Conservation (phyloP, 1,140 invertebrate species). For the Radopholus similis region DNA sequence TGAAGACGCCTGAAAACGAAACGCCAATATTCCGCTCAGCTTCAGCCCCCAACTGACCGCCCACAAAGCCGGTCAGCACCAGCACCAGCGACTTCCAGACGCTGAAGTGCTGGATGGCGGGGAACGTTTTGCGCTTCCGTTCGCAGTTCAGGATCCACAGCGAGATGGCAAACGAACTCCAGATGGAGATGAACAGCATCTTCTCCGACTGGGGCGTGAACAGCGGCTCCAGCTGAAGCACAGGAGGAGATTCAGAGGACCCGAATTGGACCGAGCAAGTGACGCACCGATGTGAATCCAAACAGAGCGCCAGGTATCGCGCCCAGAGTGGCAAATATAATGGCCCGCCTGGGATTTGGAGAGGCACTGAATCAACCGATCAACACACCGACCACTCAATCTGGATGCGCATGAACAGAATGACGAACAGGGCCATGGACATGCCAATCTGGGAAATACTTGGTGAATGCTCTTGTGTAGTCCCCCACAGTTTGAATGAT, state of each 20-base stretch:
- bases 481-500: conserved; percentile 35
- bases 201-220: conserved; percentile 27
- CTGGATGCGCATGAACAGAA: conserved; percentile 39
- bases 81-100: conserved; percentile 23
- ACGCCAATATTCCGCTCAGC: too few species aligned
- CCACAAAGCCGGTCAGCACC: conserved; percentile 34
- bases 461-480: neutral
- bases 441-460: conserved; percentile 16
- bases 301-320: conserved; percentile 38
- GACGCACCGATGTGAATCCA: conserved; percentile 26
- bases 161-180: conserved; percentile 35
- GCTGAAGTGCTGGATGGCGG: conserved; percentile 22
- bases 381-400: conserved; percentile 43
- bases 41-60: conserved; percentile 15
- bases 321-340: conserved; percentile 25
- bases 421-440: conserved; percentile 29
- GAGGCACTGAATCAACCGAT: too few species aligned
- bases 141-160: conserved; percentile 32
- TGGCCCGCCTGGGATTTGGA: conserved; percentile 3
- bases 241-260: neutral
- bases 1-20: conserved; percentile 51
- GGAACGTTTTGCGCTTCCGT: conserved; percentile 29
- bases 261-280: too few species aligned
- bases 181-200: conserved; percentile 39
- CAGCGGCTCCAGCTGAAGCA: conserved; percentile 30